These are phyloP conservation scores for Palythoa heliodiscus DNA, from an alignment of 92 coral and sea anemone species.

Conservation along the genomic window DNA sequence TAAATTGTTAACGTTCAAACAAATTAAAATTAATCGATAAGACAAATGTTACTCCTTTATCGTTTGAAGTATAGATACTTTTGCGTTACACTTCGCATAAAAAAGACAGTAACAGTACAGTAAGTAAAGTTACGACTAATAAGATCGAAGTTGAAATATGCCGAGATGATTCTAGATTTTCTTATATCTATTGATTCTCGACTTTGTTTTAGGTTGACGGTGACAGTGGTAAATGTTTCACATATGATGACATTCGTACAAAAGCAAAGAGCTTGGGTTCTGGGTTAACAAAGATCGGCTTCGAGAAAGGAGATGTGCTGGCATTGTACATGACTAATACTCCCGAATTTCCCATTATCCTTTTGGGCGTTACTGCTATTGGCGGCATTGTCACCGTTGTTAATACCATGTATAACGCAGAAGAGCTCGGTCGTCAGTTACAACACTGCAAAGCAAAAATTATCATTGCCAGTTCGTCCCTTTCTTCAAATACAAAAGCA, in stretches of 20 bases:
- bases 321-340: conserved; percentile 74
- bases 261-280: conserved; percentile 63
- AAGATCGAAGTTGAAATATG: too few relatives aligned
- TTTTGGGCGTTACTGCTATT: conserved; percentile 62
- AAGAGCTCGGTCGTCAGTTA: conserved; percentile 73
- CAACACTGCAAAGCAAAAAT: conserved; percentile 63
- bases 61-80: too few relatives aligned
- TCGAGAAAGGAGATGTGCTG: conserved; percentile 80
- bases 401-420: conserved; percentile 73
- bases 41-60: too few relatives aligned
- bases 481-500: conserved; percentile 64
- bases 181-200: background rate
- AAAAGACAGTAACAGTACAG: too few relatives aligned
- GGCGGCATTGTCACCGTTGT: conserved; percentile 78
- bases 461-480: conserved; percentile 65
- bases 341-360: conserved; percentile 73
- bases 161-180: background rate
- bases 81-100: too few relatives aligned
- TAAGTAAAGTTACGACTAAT: too few relatives aligned
- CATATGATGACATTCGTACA: conserved; percentile 68
- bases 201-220: conserved; percentile 58
- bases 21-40: too few relatives aligned
- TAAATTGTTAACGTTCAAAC: too few relatives aligned
- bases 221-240: conserved; percentile 67
- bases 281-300: conserved; percentile 71